These are phyloP conservation scores for Mythimna pallens DNA, from an alignment of 2,888 invertebrate species.

Conservation along the genomic window DNA sequence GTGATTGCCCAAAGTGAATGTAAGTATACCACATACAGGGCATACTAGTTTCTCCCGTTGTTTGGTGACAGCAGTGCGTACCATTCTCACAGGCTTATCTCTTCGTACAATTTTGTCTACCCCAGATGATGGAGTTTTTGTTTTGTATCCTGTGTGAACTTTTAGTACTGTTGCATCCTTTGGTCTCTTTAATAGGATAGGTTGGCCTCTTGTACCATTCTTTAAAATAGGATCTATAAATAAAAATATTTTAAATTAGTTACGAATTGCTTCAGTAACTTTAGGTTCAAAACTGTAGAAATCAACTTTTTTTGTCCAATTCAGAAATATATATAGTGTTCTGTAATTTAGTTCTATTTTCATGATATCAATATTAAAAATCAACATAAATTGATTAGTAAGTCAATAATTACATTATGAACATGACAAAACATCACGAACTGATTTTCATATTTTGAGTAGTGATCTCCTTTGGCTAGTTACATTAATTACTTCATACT, in stretches of 20 bases:
- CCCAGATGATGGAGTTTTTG: conserved; percentile 64
- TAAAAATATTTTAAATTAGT: conserved; percentile 36
- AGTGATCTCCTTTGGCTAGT: neutral
- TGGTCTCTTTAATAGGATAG: conserved; percentile 85
- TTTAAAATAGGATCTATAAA: conserved; percentile 85
- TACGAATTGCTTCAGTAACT: no score
- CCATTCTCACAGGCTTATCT: conserved; percentile 78
- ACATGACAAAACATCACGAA: neutral
- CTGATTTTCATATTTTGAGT: neutral
- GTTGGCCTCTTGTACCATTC: conserved; percentile 85
- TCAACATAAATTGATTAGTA: neutral
- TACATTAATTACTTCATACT: conserved; percentile 64
- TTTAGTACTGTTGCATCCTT: conserved; percentile 86
- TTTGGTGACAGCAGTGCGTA: conserved; percentile 74
- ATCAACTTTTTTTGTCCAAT: no score
- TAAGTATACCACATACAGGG: conserved; percentile 88
- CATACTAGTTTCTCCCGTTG: conserved; percentile 88
- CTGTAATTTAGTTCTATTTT: neutral
- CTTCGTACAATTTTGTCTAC: conserved; percentile 67
- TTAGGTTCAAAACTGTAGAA: no score
- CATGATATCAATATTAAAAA: neutral
- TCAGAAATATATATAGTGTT: neutral
- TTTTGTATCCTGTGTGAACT: conserved; percentile 78
- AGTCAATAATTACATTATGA: neutral
- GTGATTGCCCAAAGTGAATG: conserved; percentile 86